Evolutionary conservation across 2,113 vertebrate species (phyloP).

Genomic region (Connochaetes taurinus): DNA sequence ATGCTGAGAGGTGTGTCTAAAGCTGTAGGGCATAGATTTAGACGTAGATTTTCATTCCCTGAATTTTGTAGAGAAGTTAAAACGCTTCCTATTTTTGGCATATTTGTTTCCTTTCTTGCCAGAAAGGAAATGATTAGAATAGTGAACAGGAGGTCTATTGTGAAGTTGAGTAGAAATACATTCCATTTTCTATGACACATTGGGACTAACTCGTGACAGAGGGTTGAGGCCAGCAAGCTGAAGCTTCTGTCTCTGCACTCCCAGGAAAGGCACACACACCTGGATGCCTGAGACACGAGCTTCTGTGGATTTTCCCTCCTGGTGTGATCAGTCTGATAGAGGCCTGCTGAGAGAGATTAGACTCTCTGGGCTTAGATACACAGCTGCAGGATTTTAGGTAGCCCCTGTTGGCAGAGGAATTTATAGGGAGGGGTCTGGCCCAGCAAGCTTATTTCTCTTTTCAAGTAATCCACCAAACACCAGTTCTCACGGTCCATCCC

Average conservation of each 20-base stretch:
- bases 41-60: background rate
- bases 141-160: background rate
- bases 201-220: background rate
- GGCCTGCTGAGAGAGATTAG: background rate
- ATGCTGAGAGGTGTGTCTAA: background rate
- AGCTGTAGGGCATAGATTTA: fast-evolving
- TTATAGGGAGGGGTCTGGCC: background rate
- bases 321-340: background rate
- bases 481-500: background rate
- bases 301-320: background rate
- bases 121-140: background rate
- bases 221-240: no score
- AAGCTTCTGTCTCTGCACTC: background rate
- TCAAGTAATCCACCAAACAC: background rate
- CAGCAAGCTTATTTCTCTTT: background rate
- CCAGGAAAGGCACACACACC: no score
- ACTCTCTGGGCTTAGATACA: background rate
- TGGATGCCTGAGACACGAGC: background rate
- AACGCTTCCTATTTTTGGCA: background rate
- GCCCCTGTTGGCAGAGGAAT: no score
- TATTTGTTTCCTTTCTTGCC: background rate
- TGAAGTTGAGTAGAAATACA: background rate
- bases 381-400: background rate
- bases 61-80: background rate
- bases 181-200: background rate